phyloP scores from a whole-genome alignment of 2,113 vertebrate species.

The Verasper variegatus region DNA sequence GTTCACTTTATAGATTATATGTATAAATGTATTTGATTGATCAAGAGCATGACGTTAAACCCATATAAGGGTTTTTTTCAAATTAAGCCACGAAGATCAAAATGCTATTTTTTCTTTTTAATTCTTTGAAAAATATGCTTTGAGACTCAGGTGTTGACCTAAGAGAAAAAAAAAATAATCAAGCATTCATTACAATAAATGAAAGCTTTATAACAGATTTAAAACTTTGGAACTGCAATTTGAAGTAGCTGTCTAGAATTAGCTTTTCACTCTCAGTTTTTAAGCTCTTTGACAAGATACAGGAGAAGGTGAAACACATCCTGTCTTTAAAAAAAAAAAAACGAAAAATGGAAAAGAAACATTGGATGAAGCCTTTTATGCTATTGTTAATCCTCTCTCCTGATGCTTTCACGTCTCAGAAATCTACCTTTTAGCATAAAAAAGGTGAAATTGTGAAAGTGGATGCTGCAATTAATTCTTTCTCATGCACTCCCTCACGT shows the following conservation, averaged over 20 bases:
- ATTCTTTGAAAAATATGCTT: slow-evolving; percentile 5
- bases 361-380: slow-evolving; percentile 61
- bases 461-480: slow-evolving; percentile 26
- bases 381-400: slow-evolving; percentile 64
- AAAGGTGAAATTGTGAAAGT: slow-evolving; percentile 45
- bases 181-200: slow-evolving; percentile 41
- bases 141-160: slow-evolving; percentile 16
- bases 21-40: neutral
- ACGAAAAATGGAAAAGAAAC: slow-evolving; percentile 46
- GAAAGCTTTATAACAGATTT: slow-evolving; percentile 46
- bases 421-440: slow-evolving; percentile 44
- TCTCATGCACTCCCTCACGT: slow-evolving; percentile 1
- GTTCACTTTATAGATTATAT: neutral
- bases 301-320: slow-evolving; percentile 42
- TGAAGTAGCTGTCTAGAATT: slow-evolving; percentile 56
- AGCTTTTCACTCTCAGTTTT: slow-evolving; percentile 50
- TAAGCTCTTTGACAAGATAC: slow-evolving; percentile 63
- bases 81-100: neutral
- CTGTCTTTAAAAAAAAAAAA: slow-evolving; percentile 10
- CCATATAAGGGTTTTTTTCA: neutral
- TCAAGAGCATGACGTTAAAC: neutral
- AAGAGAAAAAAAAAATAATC: slow-evolving; percentile 9
- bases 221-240: slow-evolving; percentile 61
- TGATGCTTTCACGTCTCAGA: slow-evolving; percentile 15
- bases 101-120: neutral